Evolutionary conservation across 2,797 vertebrate species (phyloP), one percentile per base, ranked within the genome.

Genomic region (Pteropus rufus): DNA sequence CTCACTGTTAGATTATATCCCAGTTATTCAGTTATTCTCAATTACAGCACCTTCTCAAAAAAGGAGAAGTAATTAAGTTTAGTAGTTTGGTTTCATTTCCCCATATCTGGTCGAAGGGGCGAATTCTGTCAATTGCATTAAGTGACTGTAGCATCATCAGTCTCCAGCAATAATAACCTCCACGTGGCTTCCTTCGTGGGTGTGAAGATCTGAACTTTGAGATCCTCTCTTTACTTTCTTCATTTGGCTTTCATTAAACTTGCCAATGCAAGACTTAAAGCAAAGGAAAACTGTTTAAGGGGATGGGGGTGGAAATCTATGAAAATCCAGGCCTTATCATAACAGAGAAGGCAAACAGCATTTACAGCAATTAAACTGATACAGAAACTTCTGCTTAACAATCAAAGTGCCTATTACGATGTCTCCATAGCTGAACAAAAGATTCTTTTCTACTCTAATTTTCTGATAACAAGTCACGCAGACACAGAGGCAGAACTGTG

Each of bases 331-430:
- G 29, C 36, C 81, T 95, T 97, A 96, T 97, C 97, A 97, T 97
- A 97, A 96, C 83, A 92, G 89, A 94, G 87, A 97, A 94, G 84
- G 97, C 96, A 97, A 97, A 97, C 80, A 95, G 84, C 96, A 97
- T 83, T 97, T 97, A 96, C 1, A 56, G 97, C 96, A 97, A 98
- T 98, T 98, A 97, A 96, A 95, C 73, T 8, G 31, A 97, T 94
- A 97, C 21, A 92, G 97, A 96, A 84, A 96, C 97, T 97, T 97
- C 96, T 97, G 89, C 77, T 82, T 94, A 96, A 97, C 94, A 93
- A 96, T 97, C 97, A 97, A 95, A 96, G 95, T n/a, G 86, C 94
- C 97, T 97, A 97, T 97, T 98, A 97, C 92, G 96, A 97, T 95
- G 97, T 97, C 97, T 96, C 96, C 60, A 7, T 56, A 23, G 67